These are phyloP conservation scores for Psix sp. DNA, from an alignment of 1,140 invertebrate genomes.

Conservation along the genomic window DNA sequence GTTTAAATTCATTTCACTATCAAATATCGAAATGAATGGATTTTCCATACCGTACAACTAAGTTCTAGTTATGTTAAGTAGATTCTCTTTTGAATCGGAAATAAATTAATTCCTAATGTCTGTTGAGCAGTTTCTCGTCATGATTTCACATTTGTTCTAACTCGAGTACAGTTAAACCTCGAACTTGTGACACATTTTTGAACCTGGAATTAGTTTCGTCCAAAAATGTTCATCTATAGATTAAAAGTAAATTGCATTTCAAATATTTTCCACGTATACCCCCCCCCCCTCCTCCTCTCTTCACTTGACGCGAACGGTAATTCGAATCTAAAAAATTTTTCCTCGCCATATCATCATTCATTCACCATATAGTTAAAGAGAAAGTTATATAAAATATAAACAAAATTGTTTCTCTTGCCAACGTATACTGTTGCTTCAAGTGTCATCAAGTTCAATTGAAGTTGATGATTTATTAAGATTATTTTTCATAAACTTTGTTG, in stretches of 20 bases:
- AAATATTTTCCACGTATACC: too few relatives aligned
- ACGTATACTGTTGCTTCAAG: conserved; percentile 3
- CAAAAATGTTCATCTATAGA: not conserved
- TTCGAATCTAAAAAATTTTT: too few relatives aligned
- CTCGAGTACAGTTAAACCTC: conserved; percentile 14
- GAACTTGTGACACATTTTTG: conserved; percentile 10
- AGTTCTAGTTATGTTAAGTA: conserved; percentile 27
- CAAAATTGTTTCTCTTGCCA: too few relatives aligned
- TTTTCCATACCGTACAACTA: conserved; percentile 36
- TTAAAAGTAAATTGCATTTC: too few relatives aligned
- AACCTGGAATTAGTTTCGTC: not conserved
- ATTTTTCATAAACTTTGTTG: too few relatives aligned
- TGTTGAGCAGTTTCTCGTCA: conserved; percentile 28
- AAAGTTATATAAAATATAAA: conserved; percentile 4
- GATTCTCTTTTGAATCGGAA: conserved; percentile 20
- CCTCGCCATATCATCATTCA: too few relatives aligned
- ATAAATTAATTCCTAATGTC: conserved; percentile 34
- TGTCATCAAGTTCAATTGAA: not conserved
- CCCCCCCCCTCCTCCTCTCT: too few relatives aligned
- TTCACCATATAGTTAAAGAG: too few relatives aligned
- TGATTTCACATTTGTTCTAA: conserved; percentile 37
- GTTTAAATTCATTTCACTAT: not conserved
- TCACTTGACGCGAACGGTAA: too few relatives aligned
- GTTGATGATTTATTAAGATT: not conserved
- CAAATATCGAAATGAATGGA: conserved; percentile 15